Evolutionary conservation across 2,888 invertebrate species (phyloP), one percentile per base, ranked within the genome.

Genomic region (Pollenia amentaria): DNA sequence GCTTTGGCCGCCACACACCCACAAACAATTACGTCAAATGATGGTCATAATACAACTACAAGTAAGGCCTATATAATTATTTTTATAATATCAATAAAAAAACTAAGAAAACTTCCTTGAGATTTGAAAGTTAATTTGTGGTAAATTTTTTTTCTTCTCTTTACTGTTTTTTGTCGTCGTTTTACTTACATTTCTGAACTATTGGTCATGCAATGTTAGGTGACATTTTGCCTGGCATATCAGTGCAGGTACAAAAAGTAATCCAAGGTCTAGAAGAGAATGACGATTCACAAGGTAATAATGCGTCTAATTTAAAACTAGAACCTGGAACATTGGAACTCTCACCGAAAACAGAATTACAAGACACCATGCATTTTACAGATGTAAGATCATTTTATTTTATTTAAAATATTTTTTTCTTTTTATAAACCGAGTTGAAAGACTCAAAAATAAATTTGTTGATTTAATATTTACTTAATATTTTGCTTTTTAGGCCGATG

Each of bases 1-100:
- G 96, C 96, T 1, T 94, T 96, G 0, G 96, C 96, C 89, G 94
- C 95, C 51, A 95, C 96, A 3, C 95, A 93, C 89, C 95, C 93
- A 88, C 93, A 93, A 89, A 93, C 93, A 87, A 91, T 93, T 88
- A 92, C 93, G 64, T 92, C 93, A 83, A 89, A 92, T 88, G 93
- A 93, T 91, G 93, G 92, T 87, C 92, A 92, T 87, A 90, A 90
- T 72, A 83, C 89, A 64, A 85, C 90, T 89, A 91, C 92, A 92
- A 92, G 92, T 92, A 92, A 92, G 92, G 85, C 78, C 79, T 81
- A 77, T 69, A 86, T 76, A 53, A 78, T 64, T 72, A 64, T 40
- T 53, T 12, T 46, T 3, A 51, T 62, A 16, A 53, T 16, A 3
- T 7, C 48, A 18, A 29, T 6, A 48, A 38, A 48, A 1, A 18